Evolutionary conservation across 2,888 invertebrate species (phyloP).

Genomic region (Apamea crenata): DNA sequence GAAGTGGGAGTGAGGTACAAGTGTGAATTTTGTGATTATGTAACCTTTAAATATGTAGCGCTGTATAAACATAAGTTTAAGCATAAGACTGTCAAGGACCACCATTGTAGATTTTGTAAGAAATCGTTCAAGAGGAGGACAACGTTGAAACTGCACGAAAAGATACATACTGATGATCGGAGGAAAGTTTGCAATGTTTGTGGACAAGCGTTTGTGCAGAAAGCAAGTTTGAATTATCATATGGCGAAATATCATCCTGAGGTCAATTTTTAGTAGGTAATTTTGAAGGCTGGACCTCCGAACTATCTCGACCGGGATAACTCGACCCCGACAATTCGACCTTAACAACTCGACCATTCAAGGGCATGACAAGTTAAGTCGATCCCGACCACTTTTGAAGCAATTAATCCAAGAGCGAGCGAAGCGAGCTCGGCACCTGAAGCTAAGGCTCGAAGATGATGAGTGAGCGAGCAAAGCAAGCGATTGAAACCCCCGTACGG

Average conservation of each 20-base stretch:
- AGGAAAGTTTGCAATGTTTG: constrained; percentile 82
- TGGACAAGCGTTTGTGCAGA: constrained; percentile 86
- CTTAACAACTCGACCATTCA: neutral
- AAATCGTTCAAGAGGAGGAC: constrained; percentile 84
- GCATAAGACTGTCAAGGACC: constrained; percentile 83
- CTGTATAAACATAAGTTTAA: constrained; percentile 84
- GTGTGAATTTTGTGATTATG: constrained; percentile 82
- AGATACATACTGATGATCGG: constrained; percentile 84
- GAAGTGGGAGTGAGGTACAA: constrained; percentile 79
- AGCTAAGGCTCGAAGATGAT: neutral
- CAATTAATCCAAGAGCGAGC: neutral
- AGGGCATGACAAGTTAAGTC: too few species aligned
- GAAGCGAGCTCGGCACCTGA: neutral
- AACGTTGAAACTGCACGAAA: constrained; percentile 79
- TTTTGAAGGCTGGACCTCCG: too few species aligned
- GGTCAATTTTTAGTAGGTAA: constrained; percentile 69
- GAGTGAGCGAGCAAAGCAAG: neutral
- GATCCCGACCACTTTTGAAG: neutral
- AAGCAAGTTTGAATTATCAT: constrained; percentile 86
- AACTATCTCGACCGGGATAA: too few species aligned
- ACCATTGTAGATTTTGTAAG: constrained; percentile 84
- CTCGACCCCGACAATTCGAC: too few species aligned
- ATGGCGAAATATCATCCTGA: constrained; percentile 86
- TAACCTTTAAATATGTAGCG: constrained; percentile 76
- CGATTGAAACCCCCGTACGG: neutral